A percentile compares a stretch with the other conserved stretches of the same genome.
These are phyloP conservation scores for Xestia c-nigrum DNA, from an alignment of 2,888 invertebrate genomes.

Conservation along the genomic window DNA sequence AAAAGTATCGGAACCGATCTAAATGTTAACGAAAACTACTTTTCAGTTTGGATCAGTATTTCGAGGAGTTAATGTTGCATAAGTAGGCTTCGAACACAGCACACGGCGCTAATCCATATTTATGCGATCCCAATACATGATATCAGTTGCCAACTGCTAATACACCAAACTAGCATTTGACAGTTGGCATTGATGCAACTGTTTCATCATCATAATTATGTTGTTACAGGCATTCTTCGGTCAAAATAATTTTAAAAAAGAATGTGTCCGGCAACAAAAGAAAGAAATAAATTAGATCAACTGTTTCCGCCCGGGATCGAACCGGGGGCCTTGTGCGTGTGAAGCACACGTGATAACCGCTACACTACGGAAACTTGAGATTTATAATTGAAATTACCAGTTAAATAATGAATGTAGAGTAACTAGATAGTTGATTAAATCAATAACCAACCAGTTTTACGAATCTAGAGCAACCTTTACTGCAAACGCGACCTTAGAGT, in stretches of 20 bases:
- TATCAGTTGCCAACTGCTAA: slow-evolving; percentile 38
- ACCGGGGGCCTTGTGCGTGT: slow-evolving; percentile 94
- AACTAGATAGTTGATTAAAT: background rate
- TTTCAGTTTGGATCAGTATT: slow-evolving; percentile 27
- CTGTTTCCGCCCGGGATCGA: slow-evolving; percentile 93
- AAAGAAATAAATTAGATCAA: too few relatives aligned
- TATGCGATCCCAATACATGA: slow-evolving; percentile 68
- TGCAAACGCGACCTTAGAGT: background rate
- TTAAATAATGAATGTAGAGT: background rate
- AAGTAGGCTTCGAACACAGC: slow-evolving; percentile 31
- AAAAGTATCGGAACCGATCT: background rate
- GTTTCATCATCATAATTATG: too few relatives aligned
- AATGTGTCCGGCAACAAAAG: background rate
- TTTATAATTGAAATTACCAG: fast-evolving
- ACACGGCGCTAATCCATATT: slow-evolving; percentile 63
- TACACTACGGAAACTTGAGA: slow-evolving; percentile 92
- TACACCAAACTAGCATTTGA: background rate
- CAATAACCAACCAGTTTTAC: background rate
- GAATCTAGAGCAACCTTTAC: background rate
- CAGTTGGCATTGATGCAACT: background rate
- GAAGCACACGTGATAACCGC: slow-evolving; percentile 95
- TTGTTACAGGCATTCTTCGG: background rate
- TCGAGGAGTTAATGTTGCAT: slow-evolving; percentile 51
- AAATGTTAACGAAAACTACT: slow-evolving; percentile 8
- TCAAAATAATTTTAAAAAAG: background rate